Evolutionary conservation across 2,888 invertebrate species (phyloP), one percentile per base, ranked within the genome.

Genomic region (Andrena chrysosceles): DNA sequence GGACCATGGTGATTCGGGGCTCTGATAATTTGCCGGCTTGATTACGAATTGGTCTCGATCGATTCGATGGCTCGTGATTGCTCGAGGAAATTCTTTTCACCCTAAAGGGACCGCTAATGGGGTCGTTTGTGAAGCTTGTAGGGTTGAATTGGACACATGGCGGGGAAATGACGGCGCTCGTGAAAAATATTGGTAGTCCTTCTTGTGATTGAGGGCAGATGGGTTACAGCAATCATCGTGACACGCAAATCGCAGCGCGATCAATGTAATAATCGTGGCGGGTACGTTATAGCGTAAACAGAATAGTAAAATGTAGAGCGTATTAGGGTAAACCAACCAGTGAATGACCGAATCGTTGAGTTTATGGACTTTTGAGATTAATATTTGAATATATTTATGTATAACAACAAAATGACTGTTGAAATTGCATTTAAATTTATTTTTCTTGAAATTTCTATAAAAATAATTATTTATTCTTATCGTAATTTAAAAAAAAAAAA

Each of bases 1-100:
- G 42, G 16, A 42, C 42, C 42, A 42, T 5, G 56, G 23, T 13
- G 26, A 56, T 56, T 54, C n/a, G 29, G n/a, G 29, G 6, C 29
- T 16, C 16, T 29, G 64, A 48, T 76, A 60, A 79, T 80, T 70
- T 52, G 23, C 7, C 10, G 33, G 33, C n/a, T 35, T 63, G 13
- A 62, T 62, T 62, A 33, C 20, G 56, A 70, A 23, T 56, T 13
- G 13, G 23, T 26, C 26, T 16, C 35, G 59, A 52, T 31, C 71
- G 71, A n/a, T 10, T 23, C 48, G 26, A 10, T n/a, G 49, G 29
- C 33, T 10, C 52, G 10, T n/a, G 35, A 42, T 69, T 23, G 54
- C 35, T 29, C 6, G 31, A 31, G 13, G 42, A 35, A 49, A 63
- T 49, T 49, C 72, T 54, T 64, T 62, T 13, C 20, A 64, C 8